Percentiles rank a stretch among this genome's conserved stretches.
Evolutionary conservation across 2,113 vertebrate species (phyloP).

Genomic region (Lophura nycthemera): DNA sequence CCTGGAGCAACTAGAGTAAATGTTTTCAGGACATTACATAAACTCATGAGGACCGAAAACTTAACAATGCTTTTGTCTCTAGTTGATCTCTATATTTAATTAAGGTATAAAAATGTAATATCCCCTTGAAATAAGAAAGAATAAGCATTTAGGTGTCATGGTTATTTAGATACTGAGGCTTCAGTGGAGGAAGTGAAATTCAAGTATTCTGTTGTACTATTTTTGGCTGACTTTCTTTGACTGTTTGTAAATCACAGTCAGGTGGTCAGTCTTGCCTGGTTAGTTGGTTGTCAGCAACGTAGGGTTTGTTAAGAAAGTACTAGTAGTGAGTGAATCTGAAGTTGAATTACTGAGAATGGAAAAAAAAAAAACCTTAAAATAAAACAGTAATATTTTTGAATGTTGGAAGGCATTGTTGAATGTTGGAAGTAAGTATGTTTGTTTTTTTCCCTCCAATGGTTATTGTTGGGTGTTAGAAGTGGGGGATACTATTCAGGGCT

Average conservation of each 20-base stretch:
- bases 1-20: background rate
- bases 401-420: background rate
- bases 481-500: too few relatives aligned
- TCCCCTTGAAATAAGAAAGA: background rate
- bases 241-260: background rate
- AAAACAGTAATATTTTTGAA: background rate
- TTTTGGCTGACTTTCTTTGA: background rate
- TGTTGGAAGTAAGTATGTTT: background rate
- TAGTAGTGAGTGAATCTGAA: background rate
- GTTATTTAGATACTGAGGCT: background rate
- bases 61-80: background rate
- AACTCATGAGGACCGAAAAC: background rate
- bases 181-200: background rate
- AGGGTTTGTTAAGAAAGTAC: background rate
- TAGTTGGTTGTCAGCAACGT: background rate
- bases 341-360: background rate
- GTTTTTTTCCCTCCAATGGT: background rate
- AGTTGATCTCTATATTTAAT: background rate
- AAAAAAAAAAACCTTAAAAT: background rate
- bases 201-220: background rate
- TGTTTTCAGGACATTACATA: background rate
- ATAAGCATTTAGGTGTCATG: background rate
- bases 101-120: background rate
- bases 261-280: fast-evolving
- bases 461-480: background rate